Evolutionary conservation across 2,888 invertebrate species (phyloP), one percentile per base, ranked within the genome.

Genomic region (Drosophila formosana): DNA sequence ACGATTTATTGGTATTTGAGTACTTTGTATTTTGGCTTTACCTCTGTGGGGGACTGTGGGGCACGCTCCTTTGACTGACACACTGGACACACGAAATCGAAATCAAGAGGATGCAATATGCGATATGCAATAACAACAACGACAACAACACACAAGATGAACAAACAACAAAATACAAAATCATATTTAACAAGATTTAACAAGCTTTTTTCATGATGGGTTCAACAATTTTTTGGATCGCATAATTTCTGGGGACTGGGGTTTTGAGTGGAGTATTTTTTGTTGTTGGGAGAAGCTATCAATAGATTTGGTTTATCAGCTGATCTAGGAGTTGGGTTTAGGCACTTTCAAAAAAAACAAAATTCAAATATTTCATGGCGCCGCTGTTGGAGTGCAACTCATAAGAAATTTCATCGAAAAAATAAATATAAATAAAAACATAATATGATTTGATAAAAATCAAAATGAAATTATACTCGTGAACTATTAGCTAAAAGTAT

Each of bases 21-120:
- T 53, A 80, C 23, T 53, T 60, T 32, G 49, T 75, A 77, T 67
- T 73, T 71, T 72, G 68, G 67, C 73, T 78, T 86, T 78, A 86
- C 82, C 88, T 86, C 79, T 78, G 64, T 63, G 67, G 70, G 72
- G 66, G 60, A 39, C 68, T 66, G 55, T 67, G 78, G 78, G 60
- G 61, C 70, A 62, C 65, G 60, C 66, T 80, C 76, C 80, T 84
- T 86, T 83, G 84, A 84, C 88, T 84, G 84, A 78, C 76, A 78
- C 71, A 69, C 65, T 73, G 78, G 74, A 57, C 75, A 87, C 87
- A 82, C 82, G 50, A 18, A 1, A 18, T 18, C 30, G 4, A 82
- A 83, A 73, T 80, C 69, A 84, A 84, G 88, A 88, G 86, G 82
- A 88, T 85, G 76, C 75, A 81, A 73, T 70, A 71, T 61, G 83